phyloP scores from a whole-genome alignment of 1,140 invertebrate species.

The Diachasma alloeum region DNA sequence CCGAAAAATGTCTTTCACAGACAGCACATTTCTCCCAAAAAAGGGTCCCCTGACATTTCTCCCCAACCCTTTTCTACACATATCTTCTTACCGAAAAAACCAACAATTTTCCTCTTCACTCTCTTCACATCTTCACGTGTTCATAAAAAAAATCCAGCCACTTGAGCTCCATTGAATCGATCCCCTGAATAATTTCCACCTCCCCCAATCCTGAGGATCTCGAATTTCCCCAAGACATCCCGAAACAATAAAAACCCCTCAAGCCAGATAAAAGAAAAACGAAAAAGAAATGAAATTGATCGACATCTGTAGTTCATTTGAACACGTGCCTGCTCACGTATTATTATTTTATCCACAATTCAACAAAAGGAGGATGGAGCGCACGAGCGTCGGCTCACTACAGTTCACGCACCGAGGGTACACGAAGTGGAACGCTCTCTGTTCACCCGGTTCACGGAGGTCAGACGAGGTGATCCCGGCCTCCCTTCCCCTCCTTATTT shows the following conservation, averaged over 20 bases:
- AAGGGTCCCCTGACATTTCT: too few relatives aligned
- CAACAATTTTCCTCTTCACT: too few relatives aligned
- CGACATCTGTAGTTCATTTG: not conserved
- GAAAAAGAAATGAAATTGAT: not conserved
- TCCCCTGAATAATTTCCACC: too few relatives aligned
- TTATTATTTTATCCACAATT: not conserved
- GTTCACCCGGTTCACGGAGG: constrained; percentile 48
- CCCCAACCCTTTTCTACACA: too few relatives aligned
- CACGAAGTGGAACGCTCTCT: constrained; percentile 43
- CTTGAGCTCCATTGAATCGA: too few relatives aligned
- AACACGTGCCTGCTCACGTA: not conserved
- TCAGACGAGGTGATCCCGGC: constrained; percentile 51
- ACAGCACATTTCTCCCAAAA: too few relatives aligned
- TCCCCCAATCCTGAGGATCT: too few relatives aligned
- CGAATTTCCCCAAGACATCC: too few relatives aligned
- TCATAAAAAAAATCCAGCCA: too few relatives aligned
- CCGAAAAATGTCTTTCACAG: not conserved
- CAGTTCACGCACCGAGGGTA: constrained; percentile 14
- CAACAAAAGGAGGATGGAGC: not conserved
- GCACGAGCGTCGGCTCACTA: not conserved
- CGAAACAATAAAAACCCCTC: too few relatives aligned
- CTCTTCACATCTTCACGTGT: too few relatives aligned
- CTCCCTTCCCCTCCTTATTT: not conserved
- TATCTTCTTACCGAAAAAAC: too few relatives aligned
- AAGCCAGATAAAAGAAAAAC: not conserved